Conservation (phyloP, 1,140 invertebrate species). For the Drosophila azteca region DNA sequence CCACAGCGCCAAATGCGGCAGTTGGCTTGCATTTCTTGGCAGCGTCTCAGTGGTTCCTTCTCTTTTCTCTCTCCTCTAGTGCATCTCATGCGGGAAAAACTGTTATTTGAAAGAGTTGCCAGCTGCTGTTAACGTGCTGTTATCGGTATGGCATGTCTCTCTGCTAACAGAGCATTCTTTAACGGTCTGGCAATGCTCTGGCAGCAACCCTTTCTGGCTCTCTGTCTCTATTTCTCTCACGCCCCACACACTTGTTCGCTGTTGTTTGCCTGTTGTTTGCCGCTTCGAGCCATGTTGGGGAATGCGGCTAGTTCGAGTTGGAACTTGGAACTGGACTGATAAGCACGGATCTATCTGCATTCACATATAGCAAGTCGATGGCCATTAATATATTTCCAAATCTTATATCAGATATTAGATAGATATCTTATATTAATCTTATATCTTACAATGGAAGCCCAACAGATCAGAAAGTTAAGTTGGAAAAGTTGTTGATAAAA, state of each 20-base stretch:
- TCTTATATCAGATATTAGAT: too few relatives aligned
- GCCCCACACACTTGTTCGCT: constrained; percentile 7
- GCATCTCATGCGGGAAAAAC: too few relatives aligned
- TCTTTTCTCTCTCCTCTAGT: too few relatives aligned
- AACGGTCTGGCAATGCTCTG: constrained; percentile 30
- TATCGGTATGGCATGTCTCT: too few relatives aligned
- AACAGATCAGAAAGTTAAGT: too few relatives aligned
- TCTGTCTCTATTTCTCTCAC: neutral
- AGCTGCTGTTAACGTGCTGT: neutral
- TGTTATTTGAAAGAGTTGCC: constrained; percentile 28
- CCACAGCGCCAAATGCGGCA: constrained; percentile 27
- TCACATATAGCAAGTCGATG: too few relatives aligned
- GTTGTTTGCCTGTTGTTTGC: constrained; percentile 29
- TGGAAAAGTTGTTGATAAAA: too few relatives aligned
- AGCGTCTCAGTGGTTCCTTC: too few relatives aligned
- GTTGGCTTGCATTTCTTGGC: constrained; percentile 43
- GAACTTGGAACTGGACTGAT: constrained; percentile 38
- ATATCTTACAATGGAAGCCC: too few relatives aligned
- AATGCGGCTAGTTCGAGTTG: constrained; percentile 61
- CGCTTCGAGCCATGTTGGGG: constrained; percentile 65
- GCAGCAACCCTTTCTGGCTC: neutral
- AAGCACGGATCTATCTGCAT: too few relatives aligned
- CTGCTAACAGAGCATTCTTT: neutral
- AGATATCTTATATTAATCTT: too few relatives aligned
- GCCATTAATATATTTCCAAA: too few relatives aligned